A percentile compares a stretch with the other conserved stretches of the same genome.
Conservation (phyloP, 2,113 vertebrate genomes). For the Dissostichus mawsoni region DNA sequence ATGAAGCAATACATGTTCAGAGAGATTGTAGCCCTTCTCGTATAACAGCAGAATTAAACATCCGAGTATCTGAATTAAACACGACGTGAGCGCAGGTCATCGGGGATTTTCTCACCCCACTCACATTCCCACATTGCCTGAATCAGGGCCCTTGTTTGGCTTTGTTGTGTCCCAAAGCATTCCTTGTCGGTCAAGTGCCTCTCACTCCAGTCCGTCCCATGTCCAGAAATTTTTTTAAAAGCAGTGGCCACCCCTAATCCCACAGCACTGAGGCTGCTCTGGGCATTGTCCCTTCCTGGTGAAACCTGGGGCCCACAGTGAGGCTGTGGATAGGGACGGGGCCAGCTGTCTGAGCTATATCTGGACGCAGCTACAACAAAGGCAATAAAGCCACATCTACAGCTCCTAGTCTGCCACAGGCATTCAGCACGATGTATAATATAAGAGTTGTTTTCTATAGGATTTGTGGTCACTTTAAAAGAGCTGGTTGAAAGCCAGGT, state of each 20-base stretch:
- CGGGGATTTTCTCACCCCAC: conserved; percentile 43
- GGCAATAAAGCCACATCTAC: conserved; percentile 32
- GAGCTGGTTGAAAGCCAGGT: conserved; percentile 11
- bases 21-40: neutral
- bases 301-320: conserved; percentile 31
- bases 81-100: conserved; percentile 36
- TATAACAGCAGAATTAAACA: neutral
- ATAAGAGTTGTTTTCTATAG: conserved; percentile 38
- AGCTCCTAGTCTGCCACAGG: conserved; percentile 26
- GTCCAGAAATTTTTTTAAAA: conserved; percentile 59
- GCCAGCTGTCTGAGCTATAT: conserved; percentile 70
- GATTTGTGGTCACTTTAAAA: conserved; percentile 46
- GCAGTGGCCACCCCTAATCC: conserved; percentile 47
- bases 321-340: conserved; percentile 39
- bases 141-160: conserved; percentile 61
- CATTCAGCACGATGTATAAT: conserved; percentile 22
- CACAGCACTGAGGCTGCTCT: conserved; percentile 23
- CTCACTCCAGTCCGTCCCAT: conserved; percentile 66
- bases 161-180: conserved; percentile 67
- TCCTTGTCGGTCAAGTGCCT: conserved; percentile 75
- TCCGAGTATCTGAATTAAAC: conserved; percentile 20
- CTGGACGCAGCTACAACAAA: conserved; percentile 54
- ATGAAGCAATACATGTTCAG: neutral
- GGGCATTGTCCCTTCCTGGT: conserved; percentile 36
- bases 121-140: conserved; percentile 35